Percentiles rank a stretch among this genome's conserved stretches.
Evolutionary conservation across 2,888 invertebrate species (phyloP).

Genomic region (Pocota personata): DNA sequence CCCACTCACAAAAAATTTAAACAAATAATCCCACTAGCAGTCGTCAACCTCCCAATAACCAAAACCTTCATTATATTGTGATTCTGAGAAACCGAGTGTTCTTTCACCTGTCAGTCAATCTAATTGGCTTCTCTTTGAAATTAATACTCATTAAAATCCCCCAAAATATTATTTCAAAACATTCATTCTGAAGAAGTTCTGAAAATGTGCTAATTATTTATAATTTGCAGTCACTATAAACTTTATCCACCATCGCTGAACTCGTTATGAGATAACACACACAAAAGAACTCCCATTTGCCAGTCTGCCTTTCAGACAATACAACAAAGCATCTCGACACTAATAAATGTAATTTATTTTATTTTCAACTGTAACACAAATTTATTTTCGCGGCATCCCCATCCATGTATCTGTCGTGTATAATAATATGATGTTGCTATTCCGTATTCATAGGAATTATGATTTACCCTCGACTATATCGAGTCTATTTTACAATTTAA

Average conservation of each 20-base stretch:
- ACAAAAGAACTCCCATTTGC: not conserved
- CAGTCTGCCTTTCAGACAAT: not conserved
- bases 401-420: not conserved
- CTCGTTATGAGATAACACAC: not conserved
- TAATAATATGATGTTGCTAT: conserved; percentile 26
- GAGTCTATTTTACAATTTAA: conserved; percentile 24
- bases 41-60: not conserved
- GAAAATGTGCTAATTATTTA: not conserved
- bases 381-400: not conserved
- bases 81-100: not conserved
- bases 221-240: not conserved
- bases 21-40: not conserved
- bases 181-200: not conserved
- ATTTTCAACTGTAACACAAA: not conserved
- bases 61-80: not conserved
- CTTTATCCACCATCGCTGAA: not conserved
- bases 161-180: not conserved
- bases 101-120: not conserved
- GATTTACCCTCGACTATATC: conserved; percentile 27
- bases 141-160: not conserved
- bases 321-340: not conserved
- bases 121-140: not conserved
- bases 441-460: conserved; percentile 55
- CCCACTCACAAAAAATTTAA: no score
- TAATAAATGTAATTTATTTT: conserved; percentile 1